A percentile compares a stretch with the other conserved stretches of the same genome.
These are phyloP conservation scores for Calameuta filiformis DNA, from an alignment of 2,888 invertebrate genomes.

Conservation along the genomic window DNA sequence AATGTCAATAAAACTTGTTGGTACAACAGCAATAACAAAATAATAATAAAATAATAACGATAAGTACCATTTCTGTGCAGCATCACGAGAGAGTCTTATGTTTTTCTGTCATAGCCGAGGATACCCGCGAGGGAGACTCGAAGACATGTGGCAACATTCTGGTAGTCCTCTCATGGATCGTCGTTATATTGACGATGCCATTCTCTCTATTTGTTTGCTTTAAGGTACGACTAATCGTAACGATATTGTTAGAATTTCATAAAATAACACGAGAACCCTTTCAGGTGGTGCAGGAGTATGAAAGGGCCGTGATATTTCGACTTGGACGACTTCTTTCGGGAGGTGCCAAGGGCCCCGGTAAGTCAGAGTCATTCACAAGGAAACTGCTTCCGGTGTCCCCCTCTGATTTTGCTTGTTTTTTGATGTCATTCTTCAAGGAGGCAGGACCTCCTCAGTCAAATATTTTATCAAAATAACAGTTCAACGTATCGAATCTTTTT, in stretches of 20 bases:
- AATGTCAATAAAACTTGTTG: too few species aligned
- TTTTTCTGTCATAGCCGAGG: conserved; percentile 69
- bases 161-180: conserved; percentile 82
- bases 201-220: conserved; percentile 93
- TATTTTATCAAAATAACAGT: too few species aligned
- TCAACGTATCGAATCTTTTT: too few species aligned
- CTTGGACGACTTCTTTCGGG: conserved; percentile 89
- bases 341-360: conserved; percentile 94
- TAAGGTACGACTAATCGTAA: conserved; percentile 75
- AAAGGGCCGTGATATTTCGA: conserved; percentile 94
- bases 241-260: too few species aligned
- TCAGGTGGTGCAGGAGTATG: conserved; percentile 96
- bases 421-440: too few species aligned
- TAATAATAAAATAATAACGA: too few species aligned
- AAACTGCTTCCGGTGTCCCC: too few species aligned
- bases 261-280: conserved; percentile 13
- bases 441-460: too few species aligned
- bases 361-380: conserved; percentile 39
- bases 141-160: conserved; percentile 87
- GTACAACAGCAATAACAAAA: too few species aligned
- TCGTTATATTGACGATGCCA: conserved; percentile 88
- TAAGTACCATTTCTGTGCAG: too few species aligned
- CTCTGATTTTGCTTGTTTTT: too few species aligned
- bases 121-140: conserved; percentile 71
- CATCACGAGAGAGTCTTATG: too few species aligned